These are phyloP conservation scores for Nyctibius grandis DNA, from an alignment of 2,797 vertebrate species.

Conservation along the genomic window DNA sequence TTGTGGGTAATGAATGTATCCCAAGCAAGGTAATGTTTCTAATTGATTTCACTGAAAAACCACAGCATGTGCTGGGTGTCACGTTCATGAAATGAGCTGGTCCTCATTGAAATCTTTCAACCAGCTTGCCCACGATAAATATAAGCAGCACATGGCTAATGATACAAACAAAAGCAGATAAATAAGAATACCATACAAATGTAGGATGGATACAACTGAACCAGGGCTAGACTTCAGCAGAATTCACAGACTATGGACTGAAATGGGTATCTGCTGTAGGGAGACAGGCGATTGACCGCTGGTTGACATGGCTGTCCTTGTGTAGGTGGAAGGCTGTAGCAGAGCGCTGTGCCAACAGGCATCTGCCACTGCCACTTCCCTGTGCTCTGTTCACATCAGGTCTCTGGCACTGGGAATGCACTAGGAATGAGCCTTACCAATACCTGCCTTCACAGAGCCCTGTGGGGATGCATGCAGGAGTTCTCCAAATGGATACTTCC, in stretches of 20 bases:
- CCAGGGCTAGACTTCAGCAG: not conserved
- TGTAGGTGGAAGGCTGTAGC: not conserved
- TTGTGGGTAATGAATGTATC: not conserved
- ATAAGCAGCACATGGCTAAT: not conserved
- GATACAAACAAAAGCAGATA: not conserved
- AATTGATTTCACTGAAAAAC: not conserved
- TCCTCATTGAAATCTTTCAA: not conserved
- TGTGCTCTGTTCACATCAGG: not conserved
- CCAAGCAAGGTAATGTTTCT: not conserved
- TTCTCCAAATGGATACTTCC: not conserved
- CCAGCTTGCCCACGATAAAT: not conserved
- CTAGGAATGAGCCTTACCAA: not conserved
- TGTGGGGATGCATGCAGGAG: not conserved
- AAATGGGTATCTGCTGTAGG: not conserved
- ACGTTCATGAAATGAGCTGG: not conserved
- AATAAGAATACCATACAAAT: not conserved
- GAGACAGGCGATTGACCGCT: not conserved
- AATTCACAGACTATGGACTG: not conserved
- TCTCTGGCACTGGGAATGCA: not conserved
- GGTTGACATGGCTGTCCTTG: not conserved
- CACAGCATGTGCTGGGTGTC: not conserved
- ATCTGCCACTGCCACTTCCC: not conserved
- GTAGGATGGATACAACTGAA: not conserved
- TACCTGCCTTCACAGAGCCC: not conserved
- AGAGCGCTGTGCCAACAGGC: not conserved